A percentile compares a stretch with the other conserved stretches of the same genome.
These are phyloP conservation scores for Nesospiza acunhae DNA, from an alignment of 2,113 vertebrate genomes.

Conservation along the genomic window DNA sequence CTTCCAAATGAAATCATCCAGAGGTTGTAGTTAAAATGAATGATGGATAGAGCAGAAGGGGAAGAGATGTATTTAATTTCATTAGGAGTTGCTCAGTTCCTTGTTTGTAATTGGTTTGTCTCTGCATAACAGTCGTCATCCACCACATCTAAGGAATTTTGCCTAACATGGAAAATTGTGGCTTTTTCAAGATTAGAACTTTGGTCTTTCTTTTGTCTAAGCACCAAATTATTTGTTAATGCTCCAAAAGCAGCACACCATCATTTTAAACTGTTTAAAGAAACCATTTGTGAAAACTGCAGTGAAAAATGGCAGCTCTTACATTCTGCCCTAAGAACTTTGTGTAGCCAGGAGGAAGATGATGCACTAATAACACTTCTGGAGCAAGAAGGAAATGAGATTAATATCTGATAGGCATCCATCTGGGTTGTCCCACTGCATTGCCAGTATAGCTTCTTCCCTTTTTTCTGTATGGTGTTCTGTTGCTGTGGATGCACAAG, in stretches of 20 bases:
- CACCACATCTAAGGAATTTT: conserved; percentile 1
- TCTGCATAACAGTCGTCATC: background rate
- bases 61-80: conserved; percentile 14
- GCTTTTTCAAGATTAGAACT: background rate
- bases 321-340: background rate
- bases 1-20: background rate
- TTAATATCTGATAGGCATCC: background rate
- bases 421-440: background rate
- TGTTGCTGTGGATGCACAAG: background rate
- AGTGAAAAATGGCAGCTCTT: background rate
- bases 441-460: background rate
- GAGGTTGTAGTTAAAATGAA: conserved; percentile 2
- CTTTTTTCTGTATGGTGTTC: background rate
- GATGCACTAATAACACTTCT: background rate
- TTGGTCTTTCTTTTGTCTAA: background rate
- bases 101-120: background rate
- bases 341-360: background rate
- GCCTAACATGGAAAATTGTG: background rate
- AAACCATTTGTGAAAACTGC: background rate
- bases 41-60: background rate
- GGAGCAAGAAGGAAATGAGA: background rate
- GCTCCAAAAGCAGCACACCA: background rate
- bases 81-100: background rate
- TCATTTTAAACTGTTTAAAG: background rate
- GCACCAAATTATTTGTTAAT: background rate